These are phyloP conservation scores for Drosophila merina DNA, from an alignment of 2,888 invertebrate genomes.

Conservation along the genomic window DNA sequence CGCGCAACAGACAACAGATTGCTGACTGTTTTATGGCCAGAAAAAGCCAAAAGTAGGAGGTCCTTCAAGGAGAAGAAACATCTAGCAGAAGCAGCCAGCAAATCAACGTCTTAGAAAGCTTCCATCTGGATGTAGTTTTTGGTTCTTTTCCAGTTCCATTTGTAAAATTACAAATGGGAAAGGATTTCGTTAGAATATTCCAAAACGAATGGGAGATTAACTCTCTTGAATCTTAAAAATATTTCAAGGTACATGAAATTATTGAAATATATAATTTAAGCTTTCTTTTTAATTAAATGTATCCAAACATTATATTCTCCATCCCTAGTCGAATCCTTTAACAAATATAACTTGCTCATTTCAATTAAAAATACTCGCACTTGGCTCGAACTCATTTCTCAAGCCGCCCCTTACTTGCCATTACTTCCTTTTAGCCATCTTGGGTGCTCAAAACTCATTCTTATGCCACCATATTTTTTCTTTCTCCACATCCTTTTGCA, in stretches of 20 bases:
- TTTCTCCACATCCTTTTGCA: slow-evolving; percentile 68
- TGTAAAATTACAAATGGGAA: slow-evolving; percentile 66
- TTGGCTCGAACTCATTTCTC: slow-evolving; percentile 35
- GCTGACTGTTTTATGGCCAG: slow-evolving; percentile 75
- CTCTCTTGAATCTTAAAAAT: neutral
- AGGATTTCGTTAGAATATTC: neutral
- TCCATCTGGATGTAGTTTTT: slow-evolving; percentile 12
- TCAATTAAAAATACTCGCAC: slow-evolving; percentile 64
- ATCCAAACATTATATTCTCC: neutral
- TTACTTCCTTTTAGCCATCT: slow-evolving; percentile 5
- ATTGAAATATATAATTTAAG: neutral
- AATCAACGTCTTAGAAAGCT: slow-evolving; percentile 60
- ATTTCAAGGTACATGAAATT: neutral
- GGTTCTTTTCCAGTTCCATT: slow-evolving; percentile 64
- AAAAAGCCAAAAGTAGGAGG: slow-evolving; percentile 15
- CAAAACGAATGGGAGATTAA: neutral
- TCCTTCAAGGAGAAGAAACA: neutral
- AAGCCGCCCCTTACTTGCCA: neutral
- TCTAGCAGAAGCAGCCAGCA: slow-evolving; percentile 35
- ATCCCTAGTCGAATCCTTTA: slow-evolving; percentile 1
- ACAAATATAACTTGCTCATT: slow-evolving; percentile 45
- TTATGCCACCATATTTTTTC: slow-evolving; percentile 42
- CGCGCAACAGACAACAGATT: slow-evolving; percentile 78
- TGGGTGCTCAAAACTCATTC: slow-evolving; percentile 18
- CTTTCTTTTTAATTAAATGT: neutral